These are phyloP conservation scores for Dallia pectoralis DNA, from an alignment of 2,797 vertebrate genomes.

Conservation along the genomic window DNA sequence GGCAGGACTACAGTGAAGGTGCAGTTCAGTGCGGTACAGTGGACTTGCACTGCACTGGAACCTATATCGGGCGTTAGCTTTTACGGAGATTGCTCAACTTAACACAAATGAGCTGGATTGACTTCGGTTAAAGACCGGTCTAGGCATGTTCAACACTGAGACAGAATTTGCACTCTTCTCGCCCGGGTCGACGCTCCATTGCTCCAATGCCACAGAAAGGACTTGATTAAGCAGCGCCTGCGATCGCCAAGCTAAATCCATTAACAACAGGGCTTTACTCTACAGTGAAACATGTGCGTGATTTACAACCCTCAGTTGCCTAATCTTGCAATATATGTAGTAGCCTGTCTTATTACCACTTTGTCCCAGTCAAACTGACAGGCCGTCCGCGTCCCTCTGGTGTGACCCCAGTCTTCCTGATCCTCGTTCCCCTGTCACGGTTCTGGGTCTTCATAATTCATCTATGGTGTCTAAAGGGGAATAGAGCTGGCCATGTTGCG, in stretches of 20 bases:
- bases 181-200: constrained; percentile 39
- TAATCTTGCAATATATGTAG: constrained; percentile 6
- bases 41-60: constrained; percentile 47
- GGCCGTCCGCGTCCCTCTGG: constrained; percentile 18
- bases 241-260: constrained; percentile 14
- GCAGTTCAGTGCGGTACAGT: constrained; percentile 10
- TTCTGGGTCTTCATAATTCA: constrained; percentile 16
- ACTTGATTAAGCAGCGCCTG: not conserved
- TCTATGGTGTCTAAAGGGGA: not conserved
- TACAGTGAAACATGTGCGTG: constrained; percentile 14
- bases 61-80: constrained; percentile 41
- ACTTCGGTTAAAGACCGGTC: constrained; percentile 28
- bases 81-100: constrained; percentile 39
- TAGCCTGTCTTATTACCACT: not conserved
- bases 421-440: constrained; percentile 21
- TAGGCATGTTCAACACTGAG: constrained; percentile 36
- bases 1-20: constrained; percentile 28
- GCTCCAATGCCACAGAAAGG: not conserved
- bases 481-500: constrained; percentile 31
- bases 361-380: constrained; percentile 11
- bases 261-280: constrained; percentile 15
- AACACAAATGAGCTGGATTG: constrained; percentile 33
- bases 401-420: constrained; percentile 16
- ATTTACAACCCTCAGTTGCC: constrained; percentile 34
- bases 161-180: constrained; percentile 45